A percentile compares a stretch with the other conserved stretches of the same genome.
Conservation (phyloP, 2,797 vertebrate species). For the Acanthornis magna region DNA sequence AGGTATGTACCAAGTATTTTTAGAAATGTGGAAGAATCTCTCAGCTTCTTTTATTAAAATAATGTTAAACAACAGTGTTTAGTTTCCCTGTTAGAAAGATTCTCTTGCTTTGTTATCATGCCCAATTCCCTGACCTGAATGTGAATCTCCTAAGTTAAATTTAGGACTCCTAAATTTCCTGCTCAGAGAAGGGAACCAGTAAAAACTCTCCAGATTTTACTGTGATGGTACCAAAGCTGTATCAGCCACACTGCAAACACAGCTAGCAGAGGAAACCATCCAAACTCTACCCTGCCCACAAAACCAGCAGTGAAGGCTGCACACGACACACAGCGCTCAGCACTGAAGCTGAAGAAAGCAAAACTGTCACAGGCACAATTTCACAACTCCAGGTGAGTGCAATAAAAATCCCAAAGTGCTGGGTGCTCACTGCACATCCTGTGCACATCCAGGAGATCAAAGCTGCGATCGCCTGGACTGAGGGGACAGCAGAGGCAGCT, state of each 20-base stretch:
- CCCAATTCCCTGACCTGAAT: neutral
- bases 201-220: neutral
- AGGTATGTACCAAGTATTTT: neutral
- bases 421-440: neutral
- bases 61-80: neutral
- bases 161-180: neutral
- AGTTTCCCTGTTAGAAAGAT: neutral
- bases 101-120: neutral
- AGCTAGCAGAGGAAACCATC: neutral
- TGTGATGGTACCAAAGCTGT: neutral
- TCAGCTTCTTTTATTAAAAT: neutral
- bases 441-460: neutral
- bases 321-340: neutral
- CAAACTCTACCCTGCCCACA: neutral
- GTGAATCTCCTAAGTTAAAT: neutral
- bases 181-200: neutral
- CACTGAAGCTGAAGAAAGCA: neutral
- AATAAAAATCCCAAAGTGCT: neutral
- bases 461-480: neutral
- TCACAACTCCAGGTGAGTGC: neutral
- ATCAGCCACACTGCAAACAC: neutral
- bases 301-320: neutral
- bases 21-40: neutral
- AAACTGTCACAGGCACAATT: neutral
- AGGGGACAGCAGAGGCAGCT: neutral